Evolutionary conservation across 2,797 vertebrate genomes (phyloP).

Genomic region (Cuculus canorus): DNA sequence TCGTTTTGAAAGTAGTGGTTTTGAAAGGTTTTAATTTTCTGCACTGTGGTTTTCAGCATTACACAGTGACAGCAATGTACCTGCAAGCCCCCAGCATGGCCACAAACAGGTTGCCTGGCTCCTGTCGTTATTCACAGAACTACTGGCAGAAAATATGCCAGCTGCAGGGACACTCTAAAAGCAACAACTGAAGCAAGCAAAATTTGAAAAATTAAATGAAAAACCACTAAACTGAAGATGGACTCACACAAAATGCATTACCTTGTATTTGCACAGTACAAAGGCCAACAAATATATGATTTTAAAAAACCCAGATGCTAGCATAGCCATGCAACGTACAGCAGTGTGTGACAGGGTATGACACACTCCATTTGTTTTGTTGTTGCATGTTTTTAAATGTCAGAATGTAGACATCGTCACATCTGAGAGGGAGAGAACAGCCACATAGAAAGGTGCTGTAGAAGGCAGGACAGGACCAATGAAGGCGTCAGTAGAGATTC

Average conservation of each 20-base stretch:
- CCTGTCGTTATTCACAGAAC: background rate
- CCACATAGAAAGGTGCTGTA: background rate
- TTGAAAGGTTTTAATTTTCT: background rate
- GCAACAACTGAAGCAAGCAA: background rate
- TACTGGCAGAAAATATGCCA: background rate
- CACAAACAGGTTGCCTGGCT: background rate
- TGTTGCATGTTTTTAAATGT: background rate
- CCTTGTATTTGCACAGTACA: background rate
- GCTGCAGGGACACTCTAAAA: background rate
- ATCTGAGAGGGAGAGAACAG: background rate
- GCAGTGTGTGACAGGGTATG: background rate
- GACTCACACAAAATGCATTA: background rate
- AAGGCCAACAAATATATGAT: background rate
- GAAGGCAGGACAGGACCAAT: background rate
- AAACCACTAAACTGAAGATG: background rate
- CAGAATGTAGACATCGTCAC: background rate
- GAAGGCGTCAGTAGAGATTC: background rate
- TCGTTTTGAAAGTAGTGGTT: no score
- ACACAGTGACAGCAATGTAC: background rate
- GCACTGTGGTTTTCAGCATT: background rate
- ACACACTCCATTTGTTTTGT: fast-evolving
- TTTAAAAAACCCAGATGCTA: background rate
- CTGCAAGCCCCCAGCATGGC: background rate
- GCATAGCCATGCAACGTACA: background rate
- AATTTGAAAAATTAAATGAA: background rate